phyloP scores from a whole-genome alignment of 1,140 invertebrate genomes.

The Argopecten irradians region DNA sequence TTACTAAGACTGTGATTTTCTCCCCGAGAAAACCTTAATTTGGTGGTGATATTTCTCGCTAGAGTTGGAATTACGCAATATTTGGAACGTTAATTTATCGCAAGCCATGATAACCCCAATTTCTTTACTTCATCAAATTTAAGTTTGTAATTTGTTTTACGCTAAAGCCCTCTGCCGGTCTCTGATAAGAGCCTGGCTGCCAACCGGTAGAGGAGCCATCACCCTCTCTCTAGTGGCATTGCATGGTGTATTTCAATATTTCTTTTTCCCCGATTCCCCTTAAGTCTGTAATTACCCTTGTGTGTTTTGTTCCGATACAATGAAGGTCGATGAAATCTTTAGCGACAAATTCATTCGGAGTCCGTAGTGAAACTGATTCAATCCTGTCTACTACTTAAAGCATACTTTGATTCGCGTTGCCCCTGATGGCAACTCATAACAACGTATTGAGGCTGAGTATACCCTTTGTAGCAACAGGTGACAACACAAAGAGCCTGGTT shows the following conservation, averaged over 20 bases:
- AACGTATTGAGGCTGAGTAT: background rate
- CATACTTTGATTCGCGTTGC: background rate
- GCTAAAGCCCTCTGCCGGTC: background rate
- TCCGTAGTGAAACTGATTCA: too few relatives aligned
- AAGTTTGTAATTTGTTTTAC: slow-evolving; percentile 3
- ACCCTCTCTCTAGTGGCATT: background rate
- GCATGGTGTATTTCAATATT: background rate
- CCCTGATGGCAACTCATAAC: background rate
- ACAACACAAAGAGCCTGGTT: background rate
- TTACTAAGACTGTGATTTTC: slow-evolving; percentile 22
- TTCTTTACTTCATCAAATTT: slow-evolving; percentile 4
- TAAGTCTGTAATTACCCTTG: background rate
- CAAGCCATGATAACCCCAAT: slow-evolving; percentile 20
- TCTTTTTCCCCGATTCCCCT: background rate
- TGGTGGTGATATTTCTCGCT: slow-evolving; percentile 20
- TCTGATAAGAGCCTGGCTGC: background rate
- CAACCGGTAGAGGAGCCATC: background rate
- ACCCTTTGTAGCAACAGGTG: background rate
- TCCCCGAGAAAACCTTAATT: slow-evolving; percentile 9
- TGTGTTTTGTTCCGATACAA: slow-evolving; percentile 16
- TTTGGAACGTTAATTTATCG: slow-evolving; percentile 22
- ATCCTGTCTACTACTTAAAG: too few relatives aligned
- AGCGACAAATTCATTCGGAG: background rate
- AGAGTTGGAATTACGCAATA: slow-evolving; percentile 11
- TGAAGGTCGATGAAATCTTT: background rate